These are phyloP conservation scores for Vipera ursinii DNA, from an alignment of 2,797 vertebrate genomes.

Conservation along the genomic window DNA sequence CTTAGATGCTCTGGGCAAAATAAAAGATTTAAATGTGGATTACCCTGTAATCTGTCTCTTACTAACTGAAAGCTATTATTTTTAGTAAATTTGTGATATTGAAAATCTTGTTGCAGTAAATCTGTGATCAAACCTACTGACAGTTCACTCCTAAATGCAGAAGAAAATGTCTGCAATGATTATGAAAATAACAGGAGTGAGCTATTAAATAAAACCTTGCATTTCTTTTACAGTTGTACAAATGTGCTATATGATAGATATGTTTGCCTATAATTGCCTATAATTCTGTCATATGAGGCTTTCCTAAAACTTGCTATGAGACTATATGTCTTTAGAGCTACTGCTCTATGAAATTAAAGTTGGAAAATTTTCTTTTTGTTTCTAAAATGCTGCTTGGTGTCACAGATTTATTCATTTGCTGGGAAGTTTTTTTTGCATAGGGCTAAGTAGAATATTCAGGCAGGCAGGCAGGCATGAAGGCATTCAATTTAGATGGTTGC, in stretches of 20 bases:
- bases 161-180: not conserved
- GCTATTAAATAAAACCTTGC: not conserved
- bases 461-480: not conserved
- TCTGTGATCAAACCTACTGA: not conserved
- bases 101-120: not conserved
- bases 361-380: not conserved
- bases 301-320: not conserved
- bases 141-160: not conserved
- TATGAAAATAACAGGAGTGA: not conserved
- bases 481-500: not conserved
- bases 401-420: not conserved
- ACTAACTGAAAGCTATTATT: not conserved
- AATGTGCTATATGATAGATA: not conserved
- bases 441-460: not conserved
- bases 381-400: not conserved
- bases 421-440: not conserved
- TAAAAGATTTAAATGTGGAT: slow-evolving; percentile 18
- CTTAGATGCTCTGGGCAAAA: slow-evolving; percentile 15
- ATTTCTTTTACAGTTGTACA: not conserved
- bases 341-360: not conserved
- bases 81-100: not conserved
- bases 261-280: not conserved
- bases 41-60: slow-evolving; percentile 2
- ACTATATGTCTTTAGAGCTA: not conserved
- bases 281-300: not conserved